phyloP scores from a whole-genome alignment of 2,888 invertebrate species.

The Amorpha juglandis region DNA sequence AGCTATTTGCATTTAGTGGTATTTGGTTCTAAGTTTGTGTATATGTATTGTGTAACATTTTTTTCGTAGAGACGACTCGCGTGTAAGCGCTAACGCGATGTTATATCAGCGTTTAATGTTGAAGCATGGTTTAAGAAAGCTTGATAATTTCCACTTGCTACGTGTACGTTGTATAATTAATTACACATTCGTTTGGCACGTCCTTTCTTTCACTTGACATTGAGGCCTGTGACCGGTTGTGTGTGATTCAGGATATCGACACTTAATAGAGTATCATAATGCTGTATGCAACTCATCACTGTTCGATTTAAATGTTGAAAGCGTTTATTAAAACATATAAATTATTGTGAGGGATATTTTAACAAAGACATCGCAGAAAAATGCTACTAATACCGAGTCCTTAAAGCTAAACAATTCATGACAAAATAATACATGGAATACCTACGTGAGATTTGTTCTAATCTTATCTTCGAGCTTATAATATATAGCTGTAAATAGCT shows the following conservation, averaged over 20 bases:
- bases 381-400: not conserved
- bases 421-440: not conserved
- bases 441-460: not conserved
- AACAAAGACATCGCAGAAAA: not conserved
- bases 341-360: not conserved
- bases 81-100: slow-evolving; percentile 6
- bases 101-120: slow-evolving; percentile 22
- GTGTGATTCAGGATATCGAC: slow-evolving; percentile 67
- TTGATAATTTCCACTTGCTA: slow-evolving; percentile 25
- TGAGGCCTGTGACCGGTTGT: slow-evolving; percentile 66
- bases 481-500: not conserved
- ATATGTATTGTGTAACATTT: slow-evolving; percentile 18
- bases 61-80: slow-evolving; percentile 4
- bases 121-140: slow-evolving; percentile 30
- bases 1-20: slow-evolving; percentile 59
- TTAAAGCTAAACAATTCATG: not conserved
- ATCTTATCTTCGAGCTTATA: not conserved
- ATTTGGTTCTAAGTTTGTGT: slow-evolving; percentile 30
- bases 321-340: not conserved
- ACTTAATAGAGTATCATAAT: slow-evolving; percentile 31
- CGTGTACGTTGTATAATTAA: slow-evolving; percentile 36
- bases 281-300: slow-evolving; percentile 12
- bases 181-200: slow-evolving; percentile 57
- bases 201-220: slow-evolving; percentile 80
- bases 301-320: not conserved